Evolutionary conservation across 1,140 invertebrate species (phyloP).

Genomic region (Bradysia coprophila): DNA sequence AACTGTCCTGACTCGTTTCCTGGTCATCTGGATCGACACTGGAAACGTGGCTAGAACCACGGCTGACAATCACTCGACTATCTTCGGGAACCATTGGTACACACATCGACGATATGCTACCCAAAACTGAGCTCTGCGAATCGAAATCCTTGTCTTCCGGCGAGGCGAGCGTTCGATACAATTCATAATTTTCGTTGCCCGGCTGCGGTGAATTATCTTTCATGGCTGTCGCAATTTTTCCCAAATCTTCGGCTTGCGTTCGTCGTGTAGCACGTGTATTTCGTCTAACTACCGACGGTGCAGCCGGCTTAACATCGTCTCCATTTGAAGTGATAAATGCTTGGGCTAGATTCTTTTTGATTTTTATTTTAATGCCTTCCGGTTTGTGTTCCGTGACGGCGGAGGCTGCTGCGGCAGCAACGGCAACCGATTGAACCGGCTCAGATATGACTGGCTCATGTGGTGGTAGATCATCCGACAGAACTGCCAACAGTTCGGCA

Average conservation of each 20-base stretch:
- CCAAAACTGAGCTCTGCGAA: conserved; percentile 21
- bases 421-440: conserved; percentile 13
- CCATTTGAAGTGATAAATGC: neutral
- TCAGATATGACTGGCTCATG: conserved; percentile 10
- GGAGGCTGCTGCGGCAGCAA: conserved; percentile 8
- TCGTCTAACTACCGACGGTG: too few species aligned
- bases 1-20: conserved; percentile 22
- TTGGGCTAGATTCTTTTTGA: neutral
- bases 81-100: conserved; percentile 13
- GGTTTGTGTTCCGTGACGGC: neutral
- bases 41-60: conserved; percentile 9
- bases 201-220: conserved; percentile 24
- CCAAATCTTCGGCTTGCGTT: conserved; percentile 21
- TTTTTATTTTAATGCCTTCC: neutral
- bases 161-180: conserved; percentile 28
- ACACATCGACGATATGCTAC: conserved; percentile 21
- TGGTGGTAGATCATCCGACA: conserved; percentile 27
- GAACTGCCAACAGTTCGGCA: conserved; percentile 29
- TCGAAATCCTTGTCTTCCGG: conserved; percentile 22
- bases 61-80: conserved; percentile 19
- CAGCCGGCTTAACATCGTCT: neutral
- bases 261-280: conserved; percentile 26
- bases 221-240: conserved; percentile 2
- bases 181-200: conserved; percentile 27
- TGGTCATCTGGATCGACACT: conserved; percentile 22